Percentiles rank a stretch among this genome's conserved stretches.
These are phyloP conservation scores for Heliconius hortense DNA, from an alignment of 2,888 invertebrate species.

Conservation along the genomic window DNA sequence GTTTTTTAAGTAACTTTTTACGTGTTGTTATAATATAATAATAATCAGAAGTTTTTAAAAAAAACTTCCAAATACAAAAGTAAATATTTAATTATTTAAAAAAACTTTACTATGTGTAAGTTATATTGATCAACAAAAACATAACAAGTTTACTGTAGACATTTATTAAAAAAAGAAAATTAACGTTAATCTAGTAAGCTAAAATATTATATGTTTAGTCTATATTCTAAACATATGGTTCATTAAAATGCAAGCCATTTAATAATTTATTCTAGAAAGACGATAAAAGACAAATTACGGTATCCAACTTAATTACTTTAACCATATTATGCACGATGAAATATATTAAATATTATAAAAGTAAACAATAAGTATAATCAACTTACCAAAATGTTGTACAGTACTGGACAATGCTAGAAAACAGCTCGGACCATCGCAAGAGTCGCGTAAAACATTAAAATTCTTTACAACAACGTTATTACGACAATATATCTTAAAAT, in stretches of 20 bases:
- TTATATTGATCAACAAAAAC: too few species aligned
- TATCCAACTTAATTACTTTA: constrained; percentile 29
- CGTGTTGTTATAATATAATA: too few species aligned
- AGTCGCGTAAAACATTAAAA: constrained; percentile 60
- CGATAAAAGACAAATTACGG: background rate
- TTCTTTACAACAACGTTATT: constrained; percentile 57
- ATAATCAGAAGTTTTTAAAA: too few species aligned
- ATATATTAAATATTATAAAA: constrained; percentile 2
- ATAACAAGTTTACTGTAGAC: background rate
- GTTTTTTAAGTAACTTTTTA: too few species aligned
- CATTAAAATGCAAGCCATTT: background rate
- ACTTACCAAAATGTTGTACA: constrained; percentile 75
- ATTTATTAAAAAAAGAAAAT: background rate
- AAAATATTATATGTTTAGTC: background rate
- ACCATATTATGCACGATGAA: background rate
- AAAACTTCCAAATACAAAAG: too few species aligned
- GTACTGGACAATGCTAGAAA: constrained; percentile 78
- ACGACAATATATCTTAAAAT: constrained; percentile 49
- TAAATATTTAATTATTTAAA: too few species aligned
- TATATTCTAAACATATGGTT: background rate
- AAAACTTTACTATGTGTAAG: background rate
- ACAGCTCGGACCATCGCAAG: constrained; percentile 77
- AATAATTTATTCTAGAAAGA: background rate
- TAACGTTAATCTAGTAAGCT: constrained; percentile 1
- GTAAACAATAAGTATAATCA: constrained; percentile 30